Evolutionary conservation across 2,888 invertebrate genomes (phyloP), one percentile per base, ranked within the genome.

Genomic region (Physocephala rufipes): DNA sequence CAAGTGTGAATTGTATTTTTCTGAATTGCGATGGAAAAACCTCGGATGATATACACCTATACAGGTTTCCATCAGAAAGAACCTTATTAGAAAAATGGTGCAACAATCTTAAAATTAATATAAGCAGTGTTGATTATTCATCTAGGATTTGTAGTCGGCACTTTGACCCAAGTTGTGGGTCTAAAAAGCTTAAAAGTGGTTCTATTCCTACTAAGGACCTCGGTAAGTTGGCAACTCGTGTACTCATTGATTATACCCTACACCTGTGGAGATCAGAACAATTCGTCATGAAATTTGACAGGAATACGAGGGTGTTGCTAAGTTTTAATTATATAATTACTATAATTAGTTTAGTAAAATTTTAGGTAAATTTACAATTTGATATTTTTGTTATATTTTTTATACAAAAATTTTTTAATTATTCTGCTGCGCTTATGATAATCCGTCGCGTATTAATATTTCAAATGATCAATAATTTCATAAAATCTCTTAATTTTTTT

Each of bases 151-250:
- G 53, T 7, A 53, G 21, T 53, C 53, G 53, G 2, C 53, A 53
- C 53, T 53, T 53, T 53, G 53, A 53, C 49, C 21, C 15, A 24
- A 21, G 49, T 49, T 49, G 49, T 53, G 53, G 5, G 21, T 21
- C 19, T 5, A 53, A 12, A 53, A 53, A 53, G 21, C 53, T 53
- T 19, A 3, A 53, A 53, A 53, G 53, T 53, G 53, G 53, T 53
- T 53, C 53, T 53, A 53, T 53, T 53, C 53, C 53, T 15, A 53
- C 53, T 53, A 19, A 21, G 53, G 53, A 53, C 21, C n/a, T 53
- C 21, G 53, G 53, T 53, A 53, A 5, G 53, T 53, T 53, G 49
- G n/a, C n/a, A n/a, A n/a, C n/a, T n/a, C 1, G 49, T 49, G 49
- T 49, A 49, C 19, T 16, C n/a, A 1, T 16, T 19, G 13, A 16